Percentiles rank a stretch among this genome's conserved stretches.
These are phyloP conservation scores for Euzophera pinguis DNA, from an alignment of 2,888 invertebrate species.

Conservation along the genomic window DNA sequence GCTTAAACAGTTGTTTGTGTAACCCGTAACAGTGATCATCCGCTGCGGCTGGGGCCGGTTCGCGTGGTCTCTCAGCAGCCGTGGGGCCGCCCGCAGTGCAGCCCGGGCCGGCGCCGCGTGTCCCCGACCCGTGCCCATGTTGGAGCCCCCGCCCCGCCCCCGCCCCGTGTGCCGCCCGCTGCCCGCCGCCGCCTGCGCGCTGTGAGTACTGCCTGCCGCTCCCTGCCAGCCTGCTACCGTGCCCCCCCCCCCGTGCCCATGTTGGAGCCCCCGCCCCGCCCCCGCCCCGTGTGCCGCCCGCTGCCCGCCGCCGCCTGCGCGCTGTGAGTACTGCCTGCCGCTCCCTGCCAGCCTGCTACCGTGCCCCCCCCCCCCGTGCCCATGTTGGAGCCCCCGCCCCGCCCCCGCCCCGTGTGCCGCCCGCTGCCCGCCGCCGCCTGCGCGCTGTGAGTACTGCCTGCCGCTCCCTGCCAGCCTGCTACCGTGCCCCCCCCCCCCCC, in stretches of 20 bases:
- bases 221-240: constrained; percentile 45
- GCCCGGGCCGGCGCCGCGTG: constrained; percentile 79
- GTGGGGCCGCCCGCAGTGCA: constrained; percentile 92
- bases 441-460: background rate
- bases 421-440: constrained; percentile 63
- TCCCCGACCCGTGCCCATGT: constrained; percentile 64
- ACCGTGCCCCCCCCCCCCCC: constrained; percentile 52
- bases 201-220: background rate
- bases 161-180: constrained; percentile 55
- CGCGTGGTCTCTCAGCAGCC: constrained; percentile 94
- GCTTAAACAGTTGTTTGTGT: too few relatives aligned
- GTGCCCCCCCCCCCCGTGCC: constrained; percentile 59
- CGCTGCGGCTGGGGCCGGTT: constrained; percentile 96
- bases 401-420: constrained; percentile 58
- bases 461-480: constrained; percentile 42
- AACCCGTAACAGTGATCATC: constrained; percentile 84
- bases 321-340: background rate
- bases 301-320: constrained; percentile 57
- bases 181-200: constrained; percentile 41
- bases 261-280: constrained; percentile 80
- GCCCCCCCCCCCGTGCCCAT: constrained; percentile 66
- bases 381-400: constrained; percentile 77
- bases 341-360: constrained; percentile 45
- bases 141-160: constrained; percentile 80
- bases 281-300: constrained; percentile 39